Evolutionary conservation across 2,888 invertebrate genomes (phyloP).

Genomic region (Smittia aterrima): DNA sequence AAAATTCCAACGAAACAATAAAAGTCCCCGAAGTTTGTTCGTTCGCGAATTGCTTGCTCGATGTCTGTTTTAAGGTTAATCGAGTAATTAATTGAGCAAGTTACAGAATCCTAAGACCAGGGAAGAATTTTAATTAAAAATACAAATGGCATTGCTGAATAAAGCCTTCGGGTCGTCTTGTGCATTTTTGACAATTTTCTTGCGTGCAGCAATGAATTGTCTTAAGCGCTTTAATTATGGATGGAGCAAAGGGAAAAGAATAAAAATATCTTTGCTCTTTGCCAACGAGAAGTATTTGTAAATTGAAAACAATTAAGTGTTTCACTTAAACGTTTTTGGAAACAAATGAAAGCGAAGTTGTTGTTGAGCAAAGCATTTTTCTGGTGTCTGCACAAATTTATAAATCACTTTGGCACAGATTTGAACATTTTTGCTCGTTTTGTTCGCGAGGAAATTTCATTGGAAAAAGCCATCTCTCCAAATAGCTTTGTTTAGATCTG

Average conservation of each 20-base stretch:
- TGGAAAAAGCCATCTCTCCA: no score
- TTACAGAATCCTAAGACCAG: conserved; percentile 27
- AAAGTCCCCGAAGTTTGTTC: no score
- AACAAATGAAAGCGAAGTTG: conserved; percentile 35
- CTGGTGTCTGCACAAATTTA: conserved; percentile 1
- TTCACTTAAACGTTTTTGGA: neutral
- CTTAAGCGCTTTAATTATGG: conserved; percentile 25
- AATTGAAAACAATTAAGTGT: conserved; percentile 32
- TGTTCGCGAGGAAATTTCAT: neutral
- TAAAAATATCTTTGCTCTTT: conserved; percentile 17
- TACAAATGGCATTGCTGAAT: neutral
- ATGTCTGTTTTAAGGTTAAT: no score
- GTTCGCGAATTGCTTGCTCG: no score
- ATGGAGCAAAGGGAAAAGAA: neutral
- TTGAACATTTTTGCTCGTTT: neutral
- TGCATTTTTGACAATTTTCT: conserved; percentile 32
- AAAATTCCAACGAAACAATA: no score
- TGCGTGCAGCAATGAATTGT: conserved; percentile 28
- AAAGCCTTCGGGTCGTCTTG: no score
- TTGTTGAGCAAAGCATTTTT: conserved; percentile 19
- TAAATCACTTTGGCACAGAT: conserved; percentile 20
- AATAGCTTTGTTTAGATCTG: no score
- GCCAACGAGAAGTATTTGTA: conserved; percentile 15
- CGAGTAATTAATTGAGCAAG: no score
- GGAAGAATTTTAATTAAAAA: conserved; percentile 37